These are phyloP conservation scores for Cathartes aura DNA, from an alignment of 2,113 vertebrate species.

Conservation along the genomic window DNA sequence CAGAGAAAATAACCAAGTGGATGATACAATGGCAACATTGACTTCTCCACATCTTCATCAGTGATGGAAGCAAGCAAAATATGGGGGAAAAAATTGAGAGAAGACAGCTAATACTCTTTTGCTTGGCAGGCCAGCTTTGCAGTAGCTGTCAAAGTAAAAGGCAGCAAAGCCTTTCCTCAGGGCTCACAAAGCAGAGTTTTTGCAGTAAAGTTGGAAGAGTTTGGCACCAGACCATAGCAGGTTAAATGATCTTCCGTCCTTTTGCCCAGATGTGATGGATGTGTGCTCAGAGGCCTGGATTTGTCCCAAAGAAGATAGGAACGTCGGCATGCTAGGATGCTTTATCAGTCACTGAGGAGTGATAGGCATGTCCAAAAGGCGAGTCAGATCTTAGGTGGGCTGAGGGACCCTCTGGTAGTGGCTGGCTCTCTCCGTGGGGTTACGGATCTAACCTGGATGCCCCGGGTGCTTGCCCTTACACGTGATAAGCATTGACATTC, in stretches of 20 bases:
- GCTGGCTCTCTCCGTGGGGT: not conserved
- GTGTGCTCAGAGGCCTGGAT: not conserved
- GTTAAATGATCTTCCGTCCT: not conserved
- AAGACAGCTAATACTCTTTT: not conserved
- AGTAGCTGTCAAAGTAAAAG: not conserved
- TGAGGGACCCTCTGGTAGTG: not conserved
- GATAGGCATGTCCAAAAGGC: rapidly evolving
- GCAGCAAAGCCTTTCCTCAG: not conserved
- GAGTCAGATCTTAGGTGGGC: not conserved
- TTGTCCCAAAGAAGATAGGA: not conserved
- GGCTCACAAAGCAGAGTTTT: not conserved
- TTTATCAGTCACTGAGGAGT: not conserved
- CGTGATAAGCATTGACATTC: not conserved
- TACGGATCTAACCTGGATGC: not conserved
- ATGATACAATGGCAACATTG: not conserved
- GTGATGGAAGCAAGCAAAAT: not conserved
- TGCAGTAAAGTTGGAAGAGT: not conserved
- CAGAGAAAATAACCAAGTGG: not conserved
- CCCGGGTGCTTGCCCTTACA: not conserved
- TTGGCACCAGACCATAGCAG: not conserved
- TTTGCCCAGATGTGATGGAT: not conserved
- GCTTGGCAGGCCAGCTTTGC: not conserved
- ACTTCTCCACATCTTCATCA: not conserved
- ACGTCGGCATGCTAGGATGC: not conserved
- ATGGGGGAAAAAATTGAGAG: rapidly evolving